phyloP scores from a whole-genome alignment of 2,888 invertebrate genomes.

The Aphidoletes aphidimyza region DNA sequence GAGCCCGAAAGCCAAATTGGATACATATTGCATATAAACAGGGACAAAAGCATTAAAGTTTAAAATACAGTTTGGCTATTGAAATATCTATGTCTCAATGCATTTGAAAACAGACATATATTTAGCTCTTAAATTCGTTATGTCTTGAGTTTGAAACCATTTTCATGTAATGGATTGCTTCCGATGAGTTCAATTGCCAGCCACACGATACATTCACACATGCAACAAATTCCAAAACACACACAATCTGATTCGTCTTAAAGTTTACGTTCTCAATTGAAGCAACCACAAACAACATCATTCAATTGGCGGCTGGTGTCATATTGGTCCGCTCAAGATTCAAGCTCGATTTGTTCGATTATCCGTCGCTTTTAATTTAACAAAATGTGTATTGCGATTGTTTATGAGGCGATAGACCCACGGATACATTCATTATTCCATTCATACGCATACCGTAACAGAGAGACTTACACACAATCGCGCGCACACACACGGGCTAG shows the following conservation, averaged over 20 bases:
- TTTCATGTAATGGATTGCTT: conserved; percentile 11
- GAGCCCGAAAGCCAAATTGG: not conserved
- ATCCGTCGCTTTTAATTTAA: no score
- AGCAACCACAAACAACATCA: no score
- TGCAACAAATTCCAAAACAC: not conserved
- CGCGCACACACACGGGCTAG: not conserved
- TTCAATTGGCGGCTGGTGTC: no score
- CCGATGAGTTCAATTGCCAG: conserved; percentile 12
- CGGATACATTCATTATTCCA: not conserved
- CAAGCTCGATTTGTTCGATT: no score
- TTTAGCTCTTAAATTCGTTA: no score
- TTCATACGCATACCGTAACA: not conserved
- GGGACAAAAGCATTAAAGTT: not conserved
- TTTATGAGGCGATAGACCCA: not conserved
- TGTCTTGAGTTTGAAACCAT: not conserved
- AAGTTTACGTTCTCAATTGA: no score
- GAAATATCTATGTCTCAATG: not conserved
- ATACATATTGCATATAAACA: not conserved
- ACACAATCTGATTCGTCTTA: not conserved
- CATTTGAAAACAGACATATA: no score
- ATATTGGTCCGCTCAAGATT: no score
- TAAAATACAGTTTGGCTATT: not conserved
- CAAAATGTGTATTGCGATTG: no score
- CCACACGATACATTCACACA: not conserved
- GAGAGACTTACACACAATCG: not conserved